Conservation (phyloP, 1,140 invertebrate genomes). For the Cotesia typhae region DNA sequence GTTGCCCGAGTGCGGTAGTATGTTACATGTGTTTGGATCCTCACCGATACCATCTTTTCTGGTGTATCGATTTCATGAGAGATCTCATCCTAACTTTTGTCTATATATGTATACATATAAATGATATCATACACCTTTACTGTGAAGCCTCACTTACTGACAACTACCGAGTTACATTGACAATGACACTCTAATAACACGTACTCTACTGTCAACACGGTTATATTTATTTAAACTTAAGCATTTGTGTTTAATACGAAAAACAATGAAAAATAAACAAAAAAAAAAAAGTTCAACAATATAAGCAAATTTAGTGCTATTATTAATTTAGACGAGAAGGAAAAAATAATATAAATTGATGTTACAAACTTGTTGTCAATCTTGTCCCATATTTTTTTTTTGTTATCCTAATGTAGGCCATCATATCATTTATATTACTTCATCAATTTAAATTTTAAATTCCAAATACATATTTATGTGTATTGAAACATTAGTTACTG, state of each 20-base stretch:
- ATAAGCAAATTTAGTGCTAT: too few species aligned
- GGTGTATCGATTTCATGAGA: slow-evolving; percentile 63
- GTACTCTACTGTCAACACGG: neutral
- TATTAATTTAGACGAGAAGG: too few species aligned
- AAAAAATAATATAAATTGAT: too few species aligned
- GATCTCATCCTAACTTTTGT: slow-evolving; percentile 37
- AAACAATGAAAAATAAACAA: too few species aligned
- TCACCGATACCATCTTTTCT: slow-evolving; percentile 58
- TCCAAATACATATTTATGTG: too few species aligned
- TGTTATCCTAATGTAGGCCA: too few species aligned
- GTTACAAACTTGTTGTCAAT: neutral
- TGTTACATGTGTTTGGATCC: slow-evolving; percentile 64
- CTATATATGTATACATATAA: neutral
- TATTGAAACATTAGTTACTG: too few species aligned
- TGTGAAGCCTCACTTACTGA: neutral
- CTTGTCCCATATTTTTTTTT: too few species aligned
- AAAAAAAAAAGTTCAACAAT: too few species aligned
- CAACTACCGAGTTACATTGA: slow-evolving; percentile 6
- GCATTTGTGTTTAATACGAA: too few species aligned
- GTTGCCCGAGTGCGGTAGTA: slow-evolving; percentile 57
- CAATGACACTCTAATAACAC: neutral
- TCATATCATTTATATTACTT: too few species aligned
- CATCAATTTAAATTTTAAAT: too few species aligned
- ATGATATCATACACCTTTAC: neutral
- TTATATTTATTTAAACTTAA: neutral